These are phyloP conservation scores for Drosophila ezoana DNA, from an alignment of 2,888 invertebrate genomes.

Conservation along the genomic window DNA sequence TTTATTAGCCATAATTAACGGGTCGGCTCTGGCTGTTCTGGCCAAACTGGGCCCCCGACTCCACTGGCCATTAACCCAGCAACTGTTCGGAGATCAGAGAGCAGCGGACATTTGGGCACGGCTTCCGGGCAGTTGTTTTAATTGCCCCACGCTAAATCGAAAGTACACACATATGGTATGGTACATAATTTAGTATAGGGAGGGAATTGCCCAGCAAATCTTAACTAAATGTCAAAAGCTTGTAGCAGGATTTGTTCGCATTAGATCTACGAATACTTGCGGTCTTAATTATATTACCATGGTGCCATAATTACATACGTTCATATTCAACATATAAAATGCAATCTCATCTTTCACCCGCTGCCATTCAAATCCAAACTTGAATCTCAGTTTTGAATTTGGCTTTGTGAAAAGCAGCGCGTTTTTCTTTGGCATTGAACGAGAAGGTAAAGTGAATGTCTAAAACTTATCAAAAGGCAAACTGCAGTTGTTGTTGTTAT, in stretches of 20 bases:
- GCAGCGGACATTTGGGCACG: constrained; percentile 63
- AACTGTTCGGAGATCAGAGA: constrained; percentile 25
- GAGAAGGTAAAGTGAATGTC: constrained; percentile 69
- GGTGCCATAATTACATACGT: constrained; percentile 2
- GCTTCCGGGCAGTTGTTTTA: constrained; percentile 57
- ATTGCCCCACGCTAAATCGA: constrained; percentile 33
- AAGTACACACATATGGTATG: constrained; percentile 17
- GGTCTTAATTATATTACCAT: constrained; percentile 19
- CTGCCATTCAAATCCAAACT: constrained; percentile 37
- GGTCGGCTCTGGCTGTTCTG: constrained; percentile 38
- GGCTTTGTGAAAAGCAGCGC: constrained; percentile 41
- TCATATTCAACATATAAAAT: constrained; percentile 15
- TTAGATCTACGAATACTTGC: background rate
- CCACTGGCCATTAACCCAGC: constrained; percentile 24
- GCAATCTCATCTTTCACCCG: constrained; percentile 68
- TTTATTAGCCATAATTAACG: constrained; percentile 73
- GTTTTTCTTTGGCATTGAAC: constrained; percentile 74
- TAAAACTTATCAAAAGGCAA: constrained; percentile 40
- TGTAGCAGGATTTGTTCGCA: background rate
- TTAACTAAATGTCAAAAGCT: background rate
- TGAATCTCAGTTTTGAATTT: constrained; percentile 6
- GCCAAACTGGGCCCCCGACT: constrained; percentile 11
- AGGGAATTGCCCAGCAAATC: background rate
- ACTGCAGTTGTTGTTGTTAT: constrained; percentile 38
- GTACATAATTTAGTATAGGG: background rate